A percentile compares a stretch with the other conserved stretches of the same genome.
Evolutionary conservation across 2,113 vertebrate genomes (phyloP).

Genomic region (Aplodontia rufa): DNA sequence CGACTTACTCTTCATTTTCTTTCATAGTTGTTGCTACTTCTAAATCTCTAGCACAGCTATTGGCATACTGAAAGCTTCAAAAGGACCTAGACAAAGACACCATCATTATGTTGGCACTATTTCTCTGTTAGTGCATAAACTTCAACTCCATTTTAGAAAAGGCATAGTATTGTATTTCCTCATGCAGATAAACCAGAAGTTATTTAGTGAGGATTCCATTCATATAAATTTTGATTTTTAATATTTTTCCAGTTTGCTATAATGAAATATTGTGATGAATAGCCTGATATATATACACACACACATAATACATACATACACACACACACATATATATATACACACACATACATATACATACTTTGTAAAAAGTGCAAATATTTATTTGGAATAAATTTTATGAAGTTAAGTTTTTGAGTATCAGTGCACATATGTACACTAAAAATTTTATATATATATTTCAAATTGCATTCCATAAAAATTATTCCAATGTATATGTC

Average conservation of each 20-base stretch:
- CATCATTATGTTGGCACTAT: background rate
- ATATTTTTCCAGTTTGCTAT: background rate
- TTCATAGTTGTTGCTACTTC: background rate
- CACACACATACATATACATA: too few relatives aligned
- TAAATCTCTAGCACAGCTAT: background rate
- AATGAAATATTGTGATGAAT: background rate
- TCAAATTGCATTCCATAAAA: background rate
- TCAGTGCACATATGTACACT: background rate
- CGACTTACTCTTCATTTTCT: background rate
- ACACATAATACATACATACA: too few relatives aligned
- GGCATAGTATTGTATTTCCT: background rate
- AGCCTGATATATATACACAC: background rate
- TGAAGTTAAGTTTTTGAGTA: background rate
- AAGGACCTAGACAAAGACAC: background rate
- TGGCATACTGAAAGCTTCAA: background rate
- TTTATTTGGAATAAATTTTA: background rate
- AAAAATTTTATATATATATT: background rate
- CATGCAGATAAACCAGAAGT: background rate
- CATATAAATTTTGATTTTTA: background rate
- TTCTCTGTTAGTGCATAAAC: background rate
- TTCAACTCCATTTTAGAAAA: background rate
- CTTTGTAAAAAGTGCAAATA: background rate
- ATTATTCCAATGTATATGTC: background rate
- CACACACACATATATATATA: too few relatives aligned
- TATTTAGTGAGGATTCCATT: background rate